Evolutionary conservation across 23 tunicate genomes (phyloP).

Genomic region (Corella eumyota): DNA sequence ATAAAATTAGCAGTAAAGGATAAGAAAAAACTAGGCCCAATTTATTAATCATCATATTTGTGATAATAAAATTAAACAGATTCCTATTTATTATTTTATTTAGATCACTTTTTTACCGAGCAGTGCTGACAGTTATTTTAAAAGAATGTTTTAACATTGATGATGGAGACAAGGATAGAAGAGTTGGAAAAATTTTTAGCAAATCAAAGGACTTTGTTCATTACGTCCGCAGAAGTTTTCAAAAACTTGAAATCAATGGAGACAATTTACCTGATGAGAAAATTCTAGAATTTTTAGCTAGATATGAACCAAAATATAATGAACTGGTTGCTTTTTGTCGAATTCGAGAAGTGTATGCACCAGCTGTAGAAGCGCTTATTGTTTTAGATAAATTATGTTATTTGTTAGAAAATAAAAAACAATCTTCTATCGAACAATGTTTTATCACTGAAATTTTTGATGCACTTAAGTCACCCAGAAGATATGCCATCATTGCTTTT

Average conservation of each 20-base stretch:
- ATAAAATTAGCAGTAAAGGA: no score
- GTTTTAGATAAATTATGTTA: slow-evolving; percentile 47
- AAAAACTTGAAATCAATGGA: slow-evolving; percentile 25
- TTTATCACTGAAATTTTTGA: slow-evolving; percentile 47
- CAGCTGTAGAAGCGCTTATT: slow-evolving; percentile 74
- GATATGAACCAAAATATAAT: slow-evolving; percentile 19
- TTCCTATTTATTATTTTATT: not conserved
- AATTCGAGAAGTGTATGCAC: slow-evolving; percentile 55
- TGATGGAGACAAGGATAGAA: slow-evolving; percentile 14
- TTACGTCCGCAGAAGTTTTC: slow-evolving; percentile 41
- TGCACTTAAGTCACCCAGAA: slow-evolving; percentile 60
- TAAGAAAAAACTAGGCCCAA: not conserved
- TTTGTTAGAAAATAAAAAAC: slow-evolving; percentile 18
- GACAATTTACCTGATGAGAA: slow-evolving; percentile 16
- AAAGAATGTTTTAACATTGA: slow-evolving; percentile 24
- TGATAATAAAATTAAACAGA: not conserved
- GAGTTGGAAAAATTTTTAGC: slow-evolving; percentile 64
- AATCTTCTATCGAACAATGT: slow-evolving; percentile 8
- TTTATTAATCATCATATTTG: not conserved
- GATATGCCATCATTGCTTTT: slow-evolving; percentile 55
- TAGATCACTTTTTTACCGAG: slow-evolving; percentile 77
- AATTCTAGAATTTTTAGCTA: slow-evolving; percentile 13
- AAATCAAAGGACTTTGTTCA: slow-evolving; percentile 60
- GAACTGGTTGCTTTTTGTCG: slow-evolving; percentile 49
- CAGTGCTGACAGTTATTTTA: slow-evolving; percentile 44